Conservation (phyloP, 2,113 vertebrate genomes). For the Zootoca vivipara region DNA sequence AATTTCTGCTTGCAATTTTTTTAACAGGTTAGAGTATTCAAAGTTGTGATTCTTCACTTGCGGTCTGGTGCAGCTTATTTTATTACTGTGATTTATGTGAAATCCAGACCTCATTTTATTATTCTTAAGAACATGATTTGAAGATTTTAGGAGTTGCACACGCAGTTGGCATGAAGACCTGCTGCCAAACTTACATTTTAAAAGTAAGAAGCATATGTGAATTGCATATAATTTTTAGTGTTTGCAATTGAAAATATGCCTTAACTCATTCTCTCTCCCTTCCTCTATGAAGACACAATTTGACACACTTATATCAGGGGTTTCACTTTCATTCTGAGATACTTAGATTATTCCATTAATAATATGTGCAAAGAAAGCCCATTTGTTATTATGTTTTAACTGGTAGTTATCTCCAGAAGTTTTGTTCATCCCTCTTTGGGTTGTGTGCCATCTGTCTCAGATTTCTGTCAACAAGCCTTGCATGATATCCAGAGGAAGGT, state of each 20-base stretch:
- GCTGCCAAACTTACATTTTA: background rate
- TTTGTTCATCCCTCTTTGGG: background rate
- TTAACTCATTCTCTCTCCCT: background rate
- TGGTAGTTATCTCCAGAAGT: conserved; percentile 8
- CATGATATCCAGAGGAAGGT: conserved; percentile 34
- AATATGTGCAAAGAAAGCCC: background rate
- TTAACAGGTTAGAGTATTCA: background rate
- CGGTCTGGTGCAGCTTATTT: background rate
- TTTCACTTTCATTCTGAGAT: background rate
- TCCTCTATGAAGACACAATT: background rate
- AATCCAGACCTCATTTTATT: background rate
- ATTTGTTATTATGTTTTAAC: background rate
- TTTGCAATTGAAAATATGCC: background rate
- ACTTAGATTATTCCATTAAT: background rate
- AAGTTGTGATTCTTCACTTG: background rate
- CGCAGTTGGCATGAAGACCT: background rate
- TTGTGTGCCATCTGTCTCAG: conserved; percentile 39
- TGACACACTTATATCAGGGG: background rate
- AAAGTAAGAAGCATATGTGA: background rate
- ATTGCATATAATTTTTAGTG: background rate
- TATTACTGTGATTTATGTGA: background rate
- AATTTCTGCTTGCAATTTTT: background rate
- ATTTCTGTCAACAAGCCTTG: conserved; percentile 31
- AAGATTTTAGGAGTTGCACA: background rate
- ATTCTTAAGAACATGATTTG: background rate